Base-by-base conservation (phyloP, 2,888 invertebrate genomes). In the Pycnomerus fuliginosus region DNA sequence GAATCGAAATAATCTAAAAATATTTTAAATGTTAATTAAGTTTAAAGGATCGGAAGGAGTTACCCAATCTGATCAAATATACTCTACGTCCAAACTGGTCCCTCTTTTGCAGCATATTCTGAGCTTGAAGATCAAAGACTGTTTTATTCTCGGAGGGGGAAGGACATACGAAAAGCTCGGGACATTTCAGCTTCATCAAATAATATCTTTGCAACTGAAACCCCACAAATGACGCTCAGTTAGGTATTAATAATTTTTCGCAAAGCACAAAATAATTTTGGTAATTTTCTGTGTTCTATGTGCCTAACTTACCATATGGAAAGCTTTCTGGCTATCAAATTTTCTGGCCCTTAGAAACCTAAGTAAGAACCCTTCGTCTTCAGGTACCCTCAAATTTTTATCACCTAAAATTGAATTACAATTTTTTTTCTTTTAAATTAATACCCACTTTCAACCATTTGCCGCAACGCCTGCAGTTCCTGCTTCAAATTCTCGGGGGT, bases 271-370 rank as follows among this genome's bases (percentile, higher is more conserved):
- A n/a, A n/a, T n/a, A n/a, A n/a, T n/a, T n/a, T n/a, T n/a, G n/a
- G n/a, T n/a, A n/a, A n/a, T n/a, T n/a, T n/a, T n/a, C n/a, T n/a
- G n/a, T n/a, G n/a, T n/a, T n/a, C n/a, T n/a, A n/a, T n/a, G 8
- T 25, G 15, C 28, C 2, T 34, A 11, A 31, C 58, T 60, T 58
- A 73, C 73, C 71, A 73, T 73, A 33, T 65, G 65, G 55, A 73
- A 74, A 8, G 75, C 71, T 57, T 73, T 74, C 24, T 69, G 65
- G 31, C 68, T 68, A 53, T 74, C 70, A 53, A 78, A 80, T 59
- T 76, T 76, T 52, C 80, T 73, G 2, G 80, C 79, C 48, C 81
- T 71, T 23, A 81, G 67, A 62, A 80, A 81, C 55, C 79, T 71
- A 36, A 80, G 58, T 33, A 80, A 68, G 61, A 78, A 80, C 5